Percentiles rank a stretch among this genome's conserved stretches.
Evolutionary conservation across 1,140 invertebrate genomes (phyloP).

Genomic region (Pissodes strobi): DNA sequence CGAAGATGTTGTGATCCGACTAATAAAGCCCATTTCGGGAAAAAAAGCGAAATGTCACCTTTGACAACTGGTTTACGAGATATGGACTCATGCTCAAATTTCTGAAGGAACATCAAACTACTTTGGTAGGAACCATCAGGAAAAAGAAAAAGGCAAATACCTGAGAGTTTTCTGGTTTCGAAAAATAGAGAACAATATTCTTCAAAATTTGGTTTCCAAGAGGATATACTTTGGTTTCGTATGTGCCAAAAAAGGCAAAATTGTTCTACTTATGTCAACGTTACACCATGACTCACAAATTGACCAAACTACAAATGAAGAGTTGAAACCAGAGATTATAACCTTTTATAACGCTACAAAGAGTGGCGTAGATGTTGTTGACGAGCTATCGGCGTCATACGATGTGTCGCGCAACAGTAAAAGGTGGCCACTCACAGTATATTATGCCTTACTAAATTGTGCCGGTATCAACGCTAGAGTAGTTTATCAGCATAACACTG

Average conservation of each 20-base stretch:
- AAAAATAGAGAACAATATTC: conserved; percentile 22
- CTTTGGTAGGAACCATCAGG: conserved; percentile 46
- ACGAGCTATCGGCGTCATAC: conserved; percentile 6
- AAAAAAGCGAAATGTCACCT: conserved; percentile 52
- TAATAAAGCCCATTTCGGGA: conserved; percentile 41
- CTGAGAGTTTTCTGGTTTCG: conserved; percentile 37
- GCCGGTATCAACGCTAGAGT: too few relatives aligned
- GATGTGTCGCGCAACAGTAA: conserved; percentile 13
- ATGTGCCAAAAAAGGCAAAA: conserved; percentile 48
- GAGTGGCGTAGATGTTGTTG: conserved; percentile 16
- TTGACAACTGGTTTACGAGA: conserved; percentile 53
- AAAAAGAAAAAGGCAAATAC: conserved; percentile 50
- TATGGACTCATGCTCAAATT: conserved; percentile 39
- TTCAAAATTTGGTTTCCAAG: conserved; percentile 40
- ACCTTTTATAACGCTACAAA: conserved; percentile 20
- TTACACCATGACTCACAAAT: conserved; percentile 37
- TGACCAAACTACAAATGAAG: not conserved
- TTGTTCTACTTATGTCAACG: conserved; percentile 46
- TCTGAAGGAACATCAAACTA: conserved; percentile 39
- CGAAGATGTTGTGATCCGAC: conserved; percentile 3
- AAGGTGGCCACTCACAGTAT: conserved; percentile 23
- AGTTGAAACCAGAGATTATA: conserved; percentile 17
- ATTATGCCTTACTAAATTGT: too few relatives aligned
- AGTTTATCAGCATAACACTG: not conserved
- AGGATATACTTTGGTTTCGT: conserved; percentile 44